phyloP scores from a whole-genome alignment of 1,140 invertebrate genomes.

The Scaptomyza pallida region DNA sequence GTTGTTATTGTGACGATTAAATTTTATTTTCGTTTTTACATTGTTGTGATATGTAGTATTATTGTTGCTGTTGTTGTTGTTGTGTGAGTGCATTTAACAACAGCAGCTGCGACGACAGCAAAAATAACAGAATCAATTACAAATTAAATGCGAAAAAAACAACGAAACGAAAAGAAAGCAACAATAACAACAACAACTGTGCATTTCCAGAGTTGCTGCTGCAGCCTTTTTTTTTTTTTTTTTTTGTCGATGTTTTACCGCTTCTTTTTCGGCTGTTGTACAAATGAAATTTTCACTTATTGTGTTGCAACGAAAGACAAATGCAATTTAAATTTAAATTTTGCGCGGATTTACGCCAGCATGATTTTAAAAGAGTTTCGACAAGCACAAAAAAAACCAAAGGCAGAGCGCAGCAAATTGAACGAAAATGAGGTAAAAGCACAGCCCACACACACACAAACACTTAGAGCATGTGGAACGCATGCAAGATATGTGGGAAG shows the following conservation, averaged over 20 bases:
- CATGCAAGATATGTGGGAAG: slow-evolving; percentile 53
- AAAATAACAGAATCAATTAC: slow-evolving; percentile 42
- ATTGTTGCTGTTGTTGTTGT: too few species aligned
- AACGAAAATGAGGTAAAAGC: slow-evolving; percentile 57
- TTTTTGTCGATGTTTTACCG: slow-evolving; percentile 1
- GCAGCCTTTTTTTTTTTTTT: slow-evolving; percentile 35
- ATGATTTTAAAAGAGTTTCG: slow-evolving; percentile 69
- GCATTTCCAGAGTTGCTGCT: slow-evolving; percentile 22
- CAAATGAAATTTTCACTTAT: slow-evolving; percentile 58
- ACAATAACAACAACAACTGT: slow-evolving; percentile 10
- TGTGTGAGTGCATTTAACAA: slow-evolving; percentile 41
- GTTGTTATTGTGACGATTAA: slow-evolving; percentile 25
- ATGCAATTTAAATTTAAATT: slow-evolving; percentile 79
- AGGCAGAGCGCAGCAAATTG: slow-evolving; percentile 33
- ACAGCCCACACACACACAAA: slow-evolving; percentile 5
- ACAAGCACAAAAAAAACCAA: slow-evolving; percentile 37
- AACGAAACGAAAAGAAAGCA: slow-evolving; percentile 6
- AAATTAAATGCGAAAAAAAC: slow-evolving; percentile 36
- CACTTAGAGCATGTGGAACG: slow-evolving; percentile 48
- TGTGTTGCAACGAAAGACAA: slow-evolving; percentile 48
- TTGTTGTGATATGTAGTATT: too few species aligned
- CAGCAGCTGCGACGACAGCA: slow-evolving; percentile 17
- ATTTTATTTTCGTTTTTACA: slow-evolving; percentile 36
- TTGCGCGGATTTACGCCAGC: slow-evolving; percentile 75
- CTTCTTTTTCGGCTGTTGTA: slow-evolving; percentile 10